phyloP scores from a whole-genome alignment of 2,797 vertebrate species.

The Otolemur crassicaudatus region DNA sequence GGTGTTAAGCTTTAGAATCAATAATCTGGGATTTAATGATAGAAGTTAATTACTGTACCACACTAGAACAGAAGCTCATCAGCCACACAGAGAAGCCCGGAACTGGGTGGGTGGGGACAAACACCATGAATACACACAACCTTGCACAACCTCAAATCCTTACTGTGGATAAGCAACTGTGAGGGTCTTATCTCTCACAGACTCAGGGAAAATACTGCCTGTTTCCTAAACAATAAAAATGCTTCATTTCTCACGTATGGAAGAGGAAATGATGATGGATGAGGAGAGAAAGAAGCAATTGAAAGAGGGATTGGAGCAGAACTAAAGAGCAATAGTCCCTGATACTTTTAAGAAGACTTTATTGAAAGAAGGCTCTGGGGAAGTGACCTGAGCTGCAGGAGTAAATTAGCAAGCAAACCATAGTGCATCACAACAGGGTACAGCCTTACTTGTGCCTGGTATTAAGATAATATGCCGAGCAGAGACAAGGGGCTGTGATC shows the following conservation, averaged over 20 bases:
- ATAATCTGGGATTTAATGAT: conserved; percentile 27
- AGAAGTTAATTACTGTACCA: not conserved
- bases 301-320: not conserved
- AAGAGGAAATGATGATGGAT: not conserved
- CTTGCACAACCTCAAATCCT: not conserved
- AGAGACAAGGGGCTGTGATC: not conserved
- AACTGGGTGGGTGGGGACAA: not conserved
- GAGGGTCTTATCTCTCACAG: not conserved
- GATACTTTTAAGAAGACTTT: not conserved
- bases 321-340: not conserved
- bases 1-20: not conserved
- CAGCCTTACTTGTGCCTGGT: not conserved
- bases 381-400: not conserved
- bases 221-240: not conserved
- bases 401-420: not conserved
- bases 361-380: not conserved
- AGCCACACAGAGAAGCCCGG: not conserved
- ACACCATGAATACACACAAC: not conserved
- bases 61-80: not conserved
- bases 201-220: not conserved
- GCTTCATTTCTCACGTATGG: not conserved
- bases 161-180: not conserved
- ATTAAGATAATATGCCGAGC: not conserved
- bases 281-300: not conserved
- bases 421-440: not conserved